Evolutionary conservation across 1,140 invertebrate species (phyloP), one percentile per base, ranked within the genome.

Genomic region (Drosophila erecta): DNA sequence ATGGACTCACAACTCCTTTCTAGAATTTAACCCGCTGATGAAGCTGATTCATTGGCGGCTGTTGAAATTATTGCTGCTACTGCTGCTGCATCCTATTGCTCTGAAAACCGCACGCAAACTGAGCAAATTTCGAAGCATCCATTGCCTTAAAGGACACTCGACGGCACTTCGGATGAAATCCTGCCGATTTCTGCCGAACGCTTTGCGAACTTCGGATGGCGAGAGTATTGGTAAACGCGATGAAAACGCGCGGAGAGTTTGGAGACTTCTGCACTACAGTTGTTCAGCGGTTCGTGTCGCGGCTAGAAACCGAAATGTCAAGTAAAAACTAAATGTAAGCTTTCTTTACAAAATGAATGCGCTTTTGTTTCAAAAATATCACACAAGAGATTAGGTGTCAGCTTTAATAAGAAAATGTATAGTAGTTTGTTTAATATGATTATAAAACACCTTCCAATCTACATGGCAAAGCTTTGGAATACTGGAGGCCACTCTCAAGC

Each of bases 41-140:
- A 70, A 35, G 35, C 43, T 44, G 67, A 11, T 50, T 76, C 33
- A 59, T 75, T 6, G 51, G 22, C 33, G 47, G 35, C 51, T 33
- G 33, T 17, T 60, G 55, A 11, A 49, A 38, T 38, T 35, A 22
- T 33, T 30, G 44, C 61, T 79, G 47, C 54, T 85, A 57, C 60
- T 53, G 81, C 76, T 84, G 79, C 59, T 89, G 76, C 83, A 85
- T 79, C 83, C 83, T 89, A 46, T 70, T 65, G 79, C 83, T 87
- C 72, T 65, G 79, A 87, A 89, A 74, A 89, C 84, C 84, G 84
- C 79, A 89, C 84, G 84, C 72, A 74, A 89, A 89, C 84, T 89
- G 84, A 80, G 84, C 79, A 89, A 89, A 89, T 62, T 62, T 76
- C 47, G 35, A 62, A 76, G 84, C 84, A 89, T 89, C 79, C 79